phyloP scores from a whole-genome alignment of 2,888 invertebrate species.

The Euspilapteryx auroguttella region DNA sequence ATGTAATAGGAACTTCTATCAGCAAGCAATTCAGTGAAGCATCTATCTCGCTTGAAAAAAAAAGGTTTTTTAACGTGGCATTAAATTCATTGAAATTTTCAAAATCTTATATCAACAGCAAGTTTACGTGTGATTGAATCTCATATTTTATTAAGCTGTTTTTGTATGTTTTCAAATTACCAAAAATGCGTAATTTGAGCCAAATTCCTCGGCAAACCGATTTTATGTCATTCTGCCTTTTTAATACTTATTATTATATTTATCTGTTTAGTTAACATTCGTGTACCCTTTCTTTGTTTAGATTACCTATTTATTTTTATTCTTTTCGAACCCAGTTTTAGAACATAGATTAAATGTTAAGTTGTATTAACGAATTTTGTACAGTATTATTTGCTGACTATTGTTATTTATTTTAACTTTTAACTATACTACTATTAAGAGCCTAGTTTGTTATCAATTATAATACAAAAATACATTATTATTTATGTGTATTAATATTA shows the following conservation, averaged over 20 bases:
- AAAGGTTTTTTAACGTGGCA: too few relatives aligned
- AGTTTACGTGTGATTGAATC: too few relatives aligned
- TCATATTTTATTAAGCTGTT: too few relatives aligned
- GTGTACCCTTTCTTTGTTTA: not conserved
- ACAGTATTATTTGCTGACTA: constrained; percentile 61
- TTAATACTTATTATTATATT: too few relatives aligned
- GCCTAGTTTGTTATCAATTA: constrained; percentile 41
- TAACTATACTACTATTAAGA: constrained; percentile 38
- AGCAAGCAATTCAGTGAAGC: not conserved
- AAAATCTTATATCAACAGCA: too few relatives aligned
- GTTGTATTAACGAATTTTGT: constrained; percentile 51
- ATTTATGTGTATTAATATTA: not conserved
- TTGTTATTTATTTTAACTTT: constrained; percentile 52
- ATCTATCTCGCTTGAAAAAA: too few relatives aligned
- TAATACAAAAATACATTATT: not conserved
- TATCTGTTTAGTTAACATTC: too few relatives aligned
- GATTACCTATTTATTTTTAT: constrained; percentile 1
- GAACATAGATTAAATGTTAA: constrained; percentile 20
- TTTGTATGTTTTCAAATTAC: too few relatives aligned
- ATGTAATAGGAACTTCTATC: constrained; percentile 7
- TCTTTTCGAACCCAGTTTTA: not conserved
- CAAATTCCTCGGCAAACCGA: too few relatives aligned
- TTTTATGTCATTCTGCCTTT: too few relatives aligned
- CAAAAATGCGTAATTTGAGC: too few relatives aligned
- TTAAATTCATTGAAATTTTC: too few relatives aligned